phyloP scores from a whole-genome alignment of 2,797 vertebrate species.

The Gymnoscopelus braueri region DNA sequence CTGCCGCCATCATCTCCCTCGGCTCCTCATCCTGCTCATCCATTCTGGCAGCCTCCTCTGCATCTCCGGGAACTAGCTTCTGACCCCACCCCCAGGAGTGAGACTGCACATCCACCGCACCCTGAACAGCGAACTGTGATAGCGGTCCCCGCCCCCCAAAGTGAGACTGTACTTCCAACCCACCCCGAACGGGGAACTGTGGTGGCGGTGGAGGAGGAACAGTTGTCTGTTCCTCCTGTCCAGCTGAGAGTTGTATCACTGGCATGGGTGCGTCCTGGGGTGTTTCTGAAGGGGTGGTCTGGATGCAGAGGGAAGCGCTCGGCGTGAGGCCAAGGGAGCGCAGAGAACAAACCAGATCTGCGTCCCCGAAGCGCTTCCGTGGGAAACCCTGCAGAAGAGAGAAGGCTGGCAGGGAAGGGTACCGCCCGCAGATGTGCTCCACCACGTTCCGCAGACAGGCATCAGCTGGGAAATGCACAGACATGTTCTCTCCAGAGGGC shows the following conservation, averaged over 20 bases:
- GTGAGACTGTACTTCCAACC: no score
- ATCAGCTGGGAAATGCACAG: slow-evolving; percentile 81
- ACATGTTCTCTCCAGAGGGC: slow-evolving; percentile 82
- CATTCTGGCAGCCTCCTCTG: slow-evolving; percentile 52
- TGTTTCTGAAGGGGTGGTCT: slow-evolving; percentile 76
- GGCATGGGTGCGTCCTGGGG: slow-evolving; percentile 67
- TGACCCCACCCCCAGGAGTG: slow-evolving; percentile 85
- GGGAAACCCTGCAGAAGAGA: slow-evolving; percentile 84
- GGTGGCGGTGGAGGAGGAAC: slow-evolving; percentile 29
- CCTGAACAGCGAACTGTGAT: no score
- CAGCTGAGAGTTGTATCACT: background rate
- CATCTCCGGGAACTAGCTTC: slow-evolving; percentile 71
- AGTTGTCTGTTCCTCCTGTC: slow-evolving; percentile 24
- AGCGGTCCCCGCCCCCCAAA: no score
- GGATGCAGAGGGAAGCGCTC: slow-evolving; percentile 85
- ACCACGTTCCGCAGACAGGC: slow-evolving; percentile 76
- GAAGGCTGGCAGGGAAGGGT: slow-evolving; percentile 80
- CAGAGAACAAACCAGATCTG: slow-evolving; percentile 78
- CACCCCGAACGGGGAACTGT: background rate
- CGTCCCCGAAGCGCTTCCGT: slow-evolving; percentile 81
- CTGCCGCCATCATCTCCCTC: no score
- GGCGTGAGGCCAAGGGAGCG: slow-evolving; percentile 82
- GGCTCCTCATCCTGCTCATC: slow-evolving; percentile 23
- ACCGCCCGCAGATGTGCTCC: slow-evolving; percentile 76
- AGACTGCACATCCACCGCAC: slow-evolving; percentile 13